Evolutionary conservation across 2,888 invertebrate genomes (phyloP).

Genomic region (Geophilus truncorum): DNA sequence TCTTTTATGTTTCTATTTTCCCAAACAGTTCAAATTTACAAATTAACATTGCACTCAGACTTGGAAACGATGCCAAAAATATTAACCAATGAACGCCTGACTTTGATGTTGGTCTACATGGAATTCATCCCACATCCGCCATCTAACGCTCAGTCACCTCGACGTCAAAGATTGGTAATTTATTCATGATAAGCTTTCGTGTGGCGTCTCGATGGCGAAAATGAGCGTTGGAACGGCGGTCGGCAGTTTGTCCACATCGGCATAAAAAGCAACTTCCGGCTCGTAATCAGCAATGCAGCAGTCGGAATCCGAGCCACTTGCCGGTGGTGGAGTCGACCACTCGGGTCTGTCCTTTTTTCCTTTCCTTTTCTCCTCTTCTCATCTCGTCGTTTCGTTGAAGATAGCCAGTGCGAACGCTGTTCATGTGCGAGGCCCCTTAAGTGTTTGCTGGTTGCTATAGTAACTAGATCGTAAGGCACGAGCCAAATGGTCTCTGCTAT

Average conservation of each 20-base stretch:
- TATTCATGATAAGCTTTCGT: too few species aligned
- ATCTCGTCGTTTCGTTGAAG: not conserved
- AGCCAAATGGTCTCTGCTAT: constrained; percentile 24
- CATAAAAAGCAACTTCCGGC: not conserved
- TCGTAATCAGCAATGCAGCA: not conserved
- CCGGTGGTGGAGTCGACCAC: not conserved
- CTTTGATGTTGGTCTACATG: too few species aligned
- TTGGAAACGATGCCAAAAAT: too few species aligned
- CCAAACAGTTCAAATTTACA: too few species aligned
- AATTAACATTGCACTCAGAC: too few species aligned
- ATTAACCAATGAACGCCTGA: too few species aligned
- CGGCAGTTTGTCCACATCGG: not conserved
- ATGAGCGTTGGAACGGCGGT: not conserved
- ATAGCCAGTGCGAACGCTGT: not conserved
- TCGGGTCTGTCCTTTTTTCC: not conserved
- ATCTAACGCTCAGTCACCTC: too few species aligned
- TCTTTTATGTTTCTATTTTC: too few species aligned
- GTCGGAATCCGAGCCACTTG: not conserved
- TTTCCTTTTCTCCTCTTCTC: not conserved
- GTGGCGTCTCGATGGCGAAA: too few species aligned
- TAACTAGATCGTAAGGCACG: constrained; percentile 11
- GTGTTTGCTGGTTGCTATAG: constrained; percentile 22
- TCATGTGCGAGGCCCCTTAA: not conserved
- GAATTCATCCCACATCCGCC: too few species aligned
- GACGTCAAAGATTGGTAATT: too few species aligned